phyloP scores from a whole-genome alignment of 2,888 invertebrate genomes.

The Meiosimyza platycephala region DNA sequence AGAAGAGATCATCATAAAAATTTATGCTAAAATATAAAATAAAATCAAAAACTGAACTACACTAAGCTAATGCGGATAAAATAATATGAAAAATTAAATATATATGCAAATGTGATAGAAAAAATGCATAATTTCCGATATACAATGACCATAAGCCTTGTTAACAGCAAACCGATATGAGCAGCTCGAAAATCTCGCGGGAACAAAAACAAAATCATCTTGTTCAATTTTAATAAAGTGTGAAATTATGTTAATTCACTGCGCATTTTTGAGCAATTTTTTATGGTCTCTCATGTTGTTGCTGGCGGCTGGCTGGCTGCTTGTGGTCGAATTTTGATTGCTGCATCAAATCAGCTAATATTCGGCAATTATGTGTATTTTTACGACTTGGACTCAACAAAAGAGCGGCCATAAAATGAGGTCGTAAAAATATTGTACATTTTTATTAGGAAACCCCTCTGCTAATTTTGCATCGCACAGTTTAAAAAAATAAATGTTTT shows the following conservation, averaged over 20 bases:
- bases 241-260: constrained; percentile 24
- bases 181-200: too few relatives aligned
- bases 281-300: too few relatives aligned
- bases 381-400: not conserved
- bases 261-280: not conserved
- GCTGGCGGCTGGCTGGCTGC: too few relatives aligned
- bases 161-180: too few relatives aligned
- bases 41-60: not conserved
- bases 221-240: constrained; percentile 16
- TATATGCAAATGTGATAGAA: too few relatives aligned
- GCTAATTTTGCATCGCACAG: too few relatives aligned
- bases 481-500: too few relatives aligned
- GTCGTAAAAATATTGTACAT: not conserved
- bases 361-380: constrained; percentile 4
- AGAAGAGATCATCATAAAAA: not conserved
- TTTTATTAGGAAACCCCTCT: constrained; percentile 1
- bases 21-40: not conserved
- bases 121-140: too few relatives aligned
- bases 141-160: too few relatives aligned
- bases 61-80: not conserved
- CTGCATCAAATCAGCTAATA: not conserved
- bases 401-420: not conserved
- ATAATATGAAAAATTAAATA: too few relatives aligned
- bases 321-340: not conserved
- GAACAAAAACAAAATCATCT: not conserved